These are phyloP conservation scores for Parascotia fuliginaria DNA, from an alignment of 2,888 invertebrate genomes.

Conservation along the genomic window DNA sequence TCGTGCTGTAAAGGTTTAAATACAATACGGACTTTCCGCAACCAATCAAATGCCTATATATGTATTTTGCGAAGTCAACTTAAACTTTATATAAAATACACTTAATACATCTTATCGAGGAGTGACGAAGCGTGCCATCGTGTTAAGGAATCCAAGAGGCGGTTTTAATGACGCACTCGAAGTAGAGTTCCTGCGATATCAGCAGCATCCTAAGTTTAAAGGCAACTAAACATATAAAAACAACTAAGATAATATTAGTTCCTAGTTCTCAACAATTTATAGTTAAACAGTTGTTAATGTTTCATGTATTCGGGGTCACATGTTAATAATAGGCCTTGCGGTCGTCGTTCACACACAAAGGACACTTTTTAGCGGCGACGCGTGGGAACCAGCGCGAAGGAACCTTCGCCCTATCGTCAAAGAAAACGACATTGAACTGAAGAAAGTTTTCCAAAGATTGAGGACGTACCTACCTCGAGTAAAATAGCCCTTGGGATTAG, in stretches of 20 bases:
- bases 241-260: conserved; percentile 11
- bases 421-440: neutral
- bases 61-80: too few species aligned
- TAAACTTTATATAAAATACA: too few species aligned
- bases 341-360: conserved; percentile 37
- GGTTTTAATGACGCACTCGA: too few species aligned
- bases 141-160: too few species aligned
- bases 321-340: conserved; percentile 41
- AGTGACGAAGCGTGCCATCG: too few species aligned
- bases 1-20: too few species aligned
- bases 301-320: conserved; percentile 41
- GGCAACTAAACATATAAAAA: neutral
- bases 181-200: too few species aligned
- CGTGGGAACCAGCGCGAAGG: conserved; percentile 38
- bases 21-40: too few species aligned
- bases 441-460: conserved; percentile 14
- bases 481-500: too few species aligned
- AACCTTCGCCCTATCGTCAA: conserved; percentile 29
- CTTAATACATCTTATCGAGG: too few species aligned
- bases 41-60: too few species aligned
- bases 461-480: neutral
- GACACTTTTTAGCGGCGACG: conserved; percentile 44
- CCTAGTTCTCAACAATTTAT: conserved; percentile 39
- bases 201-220: too few species aligned
- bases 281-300: conserved; percentile 40